Conservation (phyloP, 2,113 vertebrate species). For the Peromyscus polionotus region DNA sequence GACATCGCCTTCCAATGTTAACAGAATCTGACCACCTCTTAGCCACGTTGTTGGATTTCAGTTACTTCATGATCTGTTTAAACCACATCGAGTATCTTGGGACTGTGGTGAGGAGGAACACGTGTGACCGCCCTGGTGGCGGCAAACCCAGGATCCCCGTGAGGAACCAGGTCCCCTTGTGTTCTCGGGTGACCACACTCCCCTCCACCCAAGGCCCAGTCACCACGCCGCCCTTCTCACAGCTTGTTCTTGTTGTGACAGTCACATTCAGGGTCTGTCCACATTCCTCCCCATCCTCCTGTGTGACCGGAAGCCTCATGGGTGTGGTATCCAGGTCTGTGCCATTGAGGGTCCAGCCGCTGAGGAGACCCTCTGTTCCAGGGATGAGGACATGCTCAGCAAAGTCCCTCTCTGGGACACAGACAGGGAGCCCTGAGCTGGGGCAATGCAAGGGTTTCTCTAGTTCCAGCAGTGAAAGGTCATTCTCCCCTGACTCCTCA, state of each 20-base stretch:
- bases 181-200: slow-evolving; percentile 86
- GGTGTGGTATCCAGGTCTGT: neutral
- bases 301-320: slow-evolving; percentile 65
- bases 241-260: slow-evolving; percentile 93
- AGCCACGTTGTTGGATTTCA: neutral
- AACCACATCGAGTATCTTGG: slow-evolving; percentile 93
- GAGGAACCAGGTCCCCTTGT: slow-evolving; percentile 91
- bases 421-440: slow-evolving; percentile 86
- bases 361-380: slow-evolving; percentile 80
- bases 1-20: neutral
- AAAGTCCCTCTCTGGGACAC: slow-evolving; percentile 93
- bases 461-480: slow-evolving; percentile 91
- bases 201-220: slow-evolving; percentile 81
- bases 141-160: slow-evolving; percentile 90
- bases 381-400: slow-evolving; percentile 92
- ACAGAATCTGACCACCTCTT: neutral
- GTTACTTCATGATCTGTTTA: slow-evolving; percentile 79
- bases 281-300: slow-evolving; percentile 88
- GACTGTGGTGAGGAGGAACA: slow-evolving; percentile 90
- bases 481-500: slow-evolving; percentile 81
- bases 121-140: slow-evolving; percentile 38
- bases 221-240: slow-evolving; percentile 79
- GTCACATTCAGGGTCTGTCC: slow-evolving; percentile 85
- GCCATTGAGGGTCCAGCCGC: slow-evolving; percentile 72
- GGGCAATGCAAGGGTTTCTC: slow-evolving; percentile 81